phyloP scores from a whole-genome alignment of 2,113 vertebrate species.

The Pseudonaja textilis region DNA sequence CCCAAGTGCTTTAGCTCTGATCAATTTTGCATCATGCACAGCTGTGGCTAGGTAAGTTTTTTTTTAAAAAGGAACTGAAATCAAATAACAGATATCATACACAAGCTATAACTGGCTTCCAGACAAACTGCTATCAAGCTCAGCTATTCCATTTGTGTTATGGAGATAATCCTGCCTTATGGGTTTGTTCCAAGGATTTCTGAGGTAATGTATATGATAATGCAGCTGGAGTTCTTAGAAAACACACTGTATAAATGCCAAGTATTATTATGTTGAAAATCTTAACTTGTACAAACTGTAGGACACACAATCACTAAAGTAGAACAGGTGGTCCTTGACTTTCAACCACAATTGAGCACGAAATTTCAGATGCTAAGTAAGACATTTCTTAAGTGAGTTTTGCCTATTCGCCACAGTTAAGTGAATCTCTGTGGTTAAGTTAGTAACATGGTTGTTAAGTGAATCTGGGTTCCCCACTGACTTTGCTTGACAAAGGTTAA shows the following conservation, averaged over 20 bases:
- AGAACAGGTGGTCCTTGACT: not conserved
- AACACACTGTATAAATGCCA: not conserved
- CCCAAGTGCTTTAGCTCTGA: not conserved
- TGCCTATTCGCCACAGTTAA: not conserved
- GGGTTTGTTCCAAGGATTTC: slow-evolving; percentile 4
- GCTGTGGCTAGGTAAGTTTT: not conserved
- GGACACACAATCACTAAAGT: not conserved
- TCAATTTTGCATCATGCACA: not conserved
- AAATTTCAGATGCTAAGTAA: not conserved
- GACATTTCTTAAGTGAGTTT: not conserved
- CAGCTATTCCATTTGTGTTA: not conserved
- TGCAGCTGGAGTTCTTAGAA: not conserved
- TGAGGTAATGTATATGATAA: not conserved
- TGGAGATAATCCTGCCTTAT: not conserved
- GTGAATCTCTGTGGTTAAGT: not conserved
- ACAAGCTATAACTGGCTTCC: not conserved
- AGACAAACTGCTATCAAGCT: not conserved
- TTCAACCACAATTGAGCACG: not conserved
- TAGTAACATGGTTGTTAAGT: not conserved
- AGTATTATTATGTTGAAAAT: not conserved
- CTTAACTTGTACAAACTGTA: not conserved
- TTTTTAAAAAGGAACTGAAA: too few relatives aligned
- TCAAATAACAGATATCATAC: not conserved
- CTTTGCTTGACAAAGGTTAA: not conserved
- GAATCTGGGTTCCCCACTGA: not conserved